Conservation (phyloP, 2,113 vertebrate species). For the Laterallus jamaicensis region DNA sequence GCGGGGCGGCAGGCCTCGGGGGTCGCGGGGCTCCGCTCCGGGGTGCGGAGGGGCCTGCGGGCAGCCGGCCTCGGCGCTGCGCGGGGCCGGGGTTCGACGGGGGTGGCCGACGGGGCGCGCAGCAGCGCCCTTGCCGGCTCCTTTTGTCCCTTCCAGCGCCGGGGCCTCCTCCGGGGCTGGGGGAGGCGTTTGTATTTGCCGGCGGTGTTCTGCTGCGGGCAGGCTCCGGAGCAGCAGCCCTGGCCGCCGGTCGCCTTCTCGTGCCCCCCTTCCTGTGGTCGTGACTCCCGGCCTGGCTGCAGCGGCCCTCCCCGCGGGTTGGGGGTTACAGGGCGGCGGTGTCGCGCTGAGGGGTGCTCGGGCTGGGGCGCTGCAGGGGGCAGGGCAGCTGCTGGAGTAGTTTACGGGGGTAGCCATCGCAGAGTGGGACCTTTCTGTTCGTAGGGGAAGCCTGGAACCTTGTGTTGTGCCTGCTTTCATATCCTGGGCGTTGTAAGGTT, state of each 20-base stretch:
- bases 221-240: not conserved
- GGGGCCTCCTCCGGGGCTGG: not conserved
- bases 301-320: not conserved
- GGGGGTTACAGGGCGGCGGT: not conserved
- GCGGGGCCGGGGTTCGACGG: rapidly evolving
- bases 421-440: not conserved
- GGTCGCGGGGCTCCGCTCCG: not conserved
- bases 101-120: not conserved
- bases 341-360: not conserved
- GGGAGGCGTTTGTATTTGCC: not conserved
- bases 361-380: not conserved
- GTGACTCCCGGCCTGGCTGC: not conserved
- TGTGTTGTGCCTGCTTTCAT: rapidly evolving
- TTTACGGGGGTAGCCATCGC: rapidly evolving
- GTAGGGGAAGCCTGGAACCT: rapidly evolving
- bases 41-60: not conserved
- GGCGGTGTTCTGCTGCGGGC: not conserved
- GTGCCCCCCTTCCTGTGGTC: not conserved
- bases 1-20: too few species aligned
- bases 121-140: not conserved
- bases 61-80: not conserved
- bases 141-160: slow-evolving; percentile 2
- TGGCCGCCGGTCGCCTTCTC: not conserved
- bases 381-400: not conserved
- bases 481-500: rapidly evolving